Evolutionary conservation across 2,113 vertebrate genomes (phyloP).

Genomic region (Platysternon megacephalum): DNA sequence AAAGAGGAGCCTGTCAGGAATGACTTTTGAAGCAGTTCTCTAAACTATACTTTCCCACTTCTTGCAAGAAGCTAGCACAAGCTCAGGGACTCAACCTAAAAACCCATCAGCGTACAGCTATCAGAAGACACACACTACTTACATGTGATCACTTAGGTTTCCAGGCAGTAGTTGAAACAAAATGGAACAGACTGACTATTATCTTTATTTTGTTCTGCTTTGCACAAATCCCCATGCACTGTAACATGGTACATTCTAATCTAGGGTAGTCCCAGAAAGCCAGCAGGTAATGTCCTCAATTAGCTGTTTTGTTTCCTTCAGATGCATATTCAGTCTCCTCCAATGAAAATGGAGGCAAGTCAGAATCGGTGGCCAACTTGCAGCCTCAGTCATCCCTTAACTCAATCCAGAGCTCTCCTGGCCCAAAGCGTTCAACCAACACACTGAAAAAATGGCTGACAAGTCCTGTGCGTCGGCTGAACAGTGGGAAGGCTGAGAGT

Average conservation of each 20-base stretch:
- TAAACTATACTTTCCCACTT: background rate
- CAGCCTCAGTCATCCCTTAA: conserved; percentile 92
- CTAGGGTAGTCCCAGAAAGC: background rate
- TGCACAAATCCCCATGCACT: background rate
- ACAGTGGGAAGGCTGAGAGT: conserved; percentile 93
- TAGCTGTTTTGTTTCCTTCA: conserved; percentile 68
- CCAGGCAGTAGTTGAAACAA: background rate
- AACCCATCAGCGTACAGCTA: background rate
- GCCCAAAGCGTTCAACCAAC: conserved; percentile 96
- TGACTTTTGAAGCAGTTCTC: background rate
- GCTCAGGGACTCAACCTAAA: background rate
- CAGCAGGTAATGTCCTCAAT: conserved; percentile 2
- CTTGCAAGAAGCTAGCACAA: background rate
- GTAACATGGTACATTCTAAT: background rate
- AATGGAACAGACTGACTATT: background rate
- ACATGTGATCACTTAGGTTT: background rate
- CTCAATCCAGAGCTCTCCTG: conserved; percentile 94
- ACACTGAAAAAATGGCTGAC: conserved; percentile 97
- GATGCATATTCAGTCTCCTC: conserved; percentile 86
- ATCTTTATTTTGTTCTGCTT: background rate
- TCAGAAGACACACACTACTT: background rate
- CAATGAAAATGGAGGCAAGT: conserved; percentile 90
- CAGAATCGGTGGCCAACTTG: conserved; percentile 93
- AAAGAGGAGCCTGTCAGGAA: background rate
- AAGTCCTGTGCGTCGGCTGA: conserved; percentile 93